Evolutionary conservation across 2,797 vertebrate genomes (phyloP), one percentile per base, ranked within the genome.

Genomic region (Loriculus beryllinus): DNA sequence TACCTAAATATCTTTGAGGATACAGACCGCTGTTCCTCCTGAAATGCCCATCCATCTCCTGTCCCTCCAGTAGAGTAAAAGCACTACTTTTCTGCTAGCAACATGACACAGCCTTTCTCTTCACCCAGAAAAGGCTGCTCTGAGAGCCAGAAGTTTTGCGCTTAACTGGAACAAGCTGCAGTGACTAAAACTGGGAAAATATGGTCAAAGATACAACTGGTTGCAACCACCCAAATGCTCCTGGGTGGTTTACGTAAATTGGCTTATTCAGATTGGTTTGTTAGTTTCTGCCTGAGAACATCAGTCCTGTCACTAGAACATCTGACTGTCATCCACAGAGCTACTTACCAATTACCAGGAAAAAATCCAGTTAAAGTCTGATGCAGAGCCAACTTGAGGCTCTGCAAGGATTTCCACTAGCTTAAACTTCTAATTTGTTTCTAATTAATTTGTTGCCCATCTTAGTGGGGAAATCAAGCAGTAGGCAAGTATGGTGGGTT

Each of bases 151-250:
- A 88, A 39, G 37, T 59, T 94, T 85, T 81, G 29, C 45, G 69
- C 37, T 62, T 92, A 86, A 83, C 35, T 78, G 63, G 49, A 81
- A 79, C 33, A 83, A 37, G 12, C 22, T 95, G 23, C 4, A 7
- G 23, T 83, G 84, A 89, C 49, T 91, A 93, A 90, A 95, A 89
- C 39, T 39, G 16, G 49, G 48, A 94, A 85, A 76, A 86, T 31
- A 75, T 5, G 4, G 71, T 52, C 49, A 69, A 90, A 77, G 48
- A 33, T 70, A 67, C 22, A 92, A 95, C 69, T 59, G 47, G 17
- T 5, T 79, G 59, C 31, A 90, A 71, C 31, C 31, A 82, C 31
- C 18, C 40, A 16, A 21, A 31, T 12, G 21, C 15, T 86, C 26
- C 62, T 70, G 29, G 2, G 19, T 59, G 25, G 12, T 81, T 95